Evolutionary conservation across 2,113 vertebrate species (phyloP), one percentile per base, ranked within the genome.

Genomic region (Columba janthina): DNA sequence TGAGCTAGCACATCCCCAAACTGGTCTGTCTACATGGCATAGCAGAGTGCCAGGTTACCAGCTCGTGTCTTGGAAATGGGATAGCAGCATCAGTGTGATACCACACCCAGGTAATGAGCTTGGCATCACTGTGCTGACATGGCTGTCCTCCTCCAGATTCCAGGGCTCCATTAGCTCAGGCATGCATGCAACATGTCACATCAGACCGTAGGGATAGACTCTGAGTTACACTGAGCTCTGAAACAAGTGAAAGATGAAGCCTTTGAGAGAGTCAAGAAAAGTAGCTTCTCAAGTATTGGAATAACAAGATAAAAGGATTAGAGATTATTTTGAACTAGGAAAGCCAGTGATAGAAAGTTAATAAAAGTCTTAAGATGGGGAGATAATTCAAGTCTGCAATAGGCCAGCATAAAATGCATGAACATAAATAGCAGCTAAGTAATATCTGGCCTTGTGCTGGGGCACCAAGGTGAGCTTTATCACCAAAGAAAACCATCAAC

Each of bases 1-100:
- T 95, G 92, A 96, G 80, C 79, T 71, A 95, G 95, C 91, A 89
- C 69, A 78, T 94, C 90, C 20, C 56, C 48, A 81, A 89, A 95
- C 96, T 69, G 76, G 95, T 97, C 94, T 90, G 80, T 69, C 91
- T 64, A 38, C 93, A 61, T 57, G 89, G 90, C 91, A 81, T 12
- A 93, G 61, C 65, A 77, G 22, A 71, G 53, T 51, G 67, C 86
- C 86, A 81, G 76, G 34, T 67, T 67, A 58, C 82, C 36, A 18
- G 5, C 34, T 54, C 2, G 17, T 83, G 76, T 42, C 76, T 19
- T 75, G 69, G 72, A 64, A 96, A 51, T 34, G 31, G 92, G 29
- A 74, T 29, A 84, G 53, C 53, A 74, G 60, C 72, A 77, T 46
- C 48, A n/a, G 42, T 38, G 76, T 25, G 60, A 89, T 22, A 90